phyloP scores from a whole-genome alignment of 2,888 invertebrate genomes.

The Drosophila engyochracea region DNA sequence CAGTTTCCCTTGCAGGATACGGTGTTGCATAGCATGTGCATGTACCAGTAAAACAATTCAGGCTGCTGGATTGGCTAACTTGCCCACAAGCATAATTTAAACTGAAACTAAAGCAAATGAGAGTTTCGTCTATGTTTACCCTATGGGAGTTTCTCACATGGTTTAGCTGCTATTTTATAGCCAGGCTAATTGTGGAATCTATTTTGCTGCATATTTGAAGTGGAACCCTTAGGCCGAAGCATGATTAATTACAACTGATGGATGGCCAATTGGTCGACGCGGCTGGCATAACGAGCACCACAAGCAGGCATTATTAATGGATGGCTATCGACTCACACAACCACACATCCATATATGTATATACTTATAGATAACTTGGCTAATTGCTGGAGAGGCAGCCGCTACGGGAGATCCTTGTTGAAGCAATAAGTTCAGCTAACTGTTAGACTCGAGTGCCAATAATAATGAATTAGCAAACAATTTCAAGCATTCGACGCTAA shows the following conservation, averaged over 20 bases:
- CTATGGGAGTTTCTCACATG: conserved; percentile 49
- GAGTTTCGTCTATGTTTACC: conserved; percentile 6
- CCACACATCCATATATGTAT: conserved; percentile 28
- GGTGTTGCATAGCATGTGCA: not conserved
- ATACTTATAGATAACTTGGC: conserved; percentile 27
- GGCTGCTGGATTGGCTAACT: not conserved
- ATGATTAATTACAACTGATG: conserved; percentile 82
- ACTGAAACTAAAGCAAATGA: not conserved
- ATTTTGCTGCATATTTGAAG: conserved; percentile 57
- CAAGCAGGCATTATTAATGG: conserved; percentile 71
- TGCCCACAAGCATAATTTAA: not conserved
- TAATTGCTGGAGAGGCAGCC: conserved; percentile 63
- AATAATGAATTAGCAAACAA: conserved; percentile 80
- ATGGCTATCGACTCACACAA: conserved; percentile 40
- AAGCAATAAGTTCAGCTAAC: conserved; percentile 37
- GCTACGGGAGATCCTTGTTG: conserved; percentile 32
- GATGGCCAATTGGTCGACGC: conserved; percentile 75
- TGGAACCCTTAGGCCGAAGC: conserved; percentile 66
- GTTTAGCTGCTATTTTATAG: conserved; percentile 40
- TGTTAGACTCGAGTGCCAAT: conserved; percentile 66
- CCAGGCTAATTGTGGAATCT: conserved; percentile 54
- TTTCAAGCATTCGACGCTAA: conserved; percentile 50
- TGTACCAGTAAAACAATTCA: not conserved
- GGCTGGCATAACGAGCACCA: conserved; percentile 59
- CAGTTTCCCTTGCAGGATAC: not conserved